Evolutionary conservation across 2,888 invertebrate species (phyloP).

Genomic region (Amblyjoppa proteus): DNA sequence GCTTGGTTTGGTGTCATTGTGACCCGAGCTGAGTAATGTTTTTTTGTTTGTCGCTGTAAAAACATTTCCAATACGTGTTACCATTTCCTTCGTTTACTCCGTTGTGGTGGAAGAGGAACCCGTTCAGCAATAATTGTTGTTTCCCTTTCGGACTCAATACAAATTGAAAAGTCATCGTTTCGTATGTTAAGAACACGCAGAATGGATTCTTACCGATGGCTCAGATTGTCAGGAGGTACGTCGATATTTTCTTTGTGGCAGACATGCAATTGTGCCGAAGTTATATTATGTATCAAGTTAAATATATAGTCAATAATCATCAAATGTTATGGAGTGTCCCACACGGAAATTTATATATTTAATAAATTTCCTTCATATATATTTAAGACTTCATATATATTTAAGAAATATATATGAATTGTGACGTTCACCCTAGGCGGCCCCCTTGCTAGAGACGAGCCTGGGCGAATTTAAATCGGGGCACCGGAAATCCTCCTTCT

Average conservation of each 20-base stretch:
- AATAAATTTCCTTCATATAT: too few species aligned
- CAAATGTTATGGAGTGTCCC: too few species aligned
- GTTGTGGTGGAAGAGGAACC: constrained; percentile 31
- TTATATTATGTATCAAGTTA: constrained; percentile 21
- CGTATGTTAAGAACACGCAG: too few species aligned
- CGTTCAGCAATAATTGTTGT: constrained; percentile 15
- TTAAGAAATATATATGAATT: too few species aligned
- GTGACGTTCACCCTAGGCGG: too few species aligned
- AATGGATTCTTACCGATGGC: too few species aligned
- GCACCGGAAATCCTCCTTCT: too few species aligned
- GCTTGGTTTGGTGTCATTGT: constrained; percentile 6
- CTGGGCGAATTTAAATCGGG: too few species aligned
- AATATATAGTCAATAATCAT: neutral
- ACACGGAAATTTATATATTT: too few species aligned
- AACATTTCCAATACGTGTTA: constrained; percentile 39
- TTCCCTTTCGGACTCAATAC: constrained; percentile 31
- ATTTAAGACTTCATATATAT: too few species aligned
- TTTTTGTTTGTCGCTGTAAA: neutral
- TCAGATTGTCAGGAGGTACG: too few species aligned
- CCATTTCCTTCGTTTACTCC: constrained; percentile 30
- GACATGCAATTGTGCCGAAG: constrained; percentile 27
- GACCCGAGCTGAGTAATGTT: constrained; percentile 29
- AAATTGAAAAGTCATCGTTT: constrained; percentile 27
- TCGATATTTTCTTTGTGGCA: neutral
- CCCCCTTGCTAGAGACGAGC: too few species aligned